Evolutionary conservation across 2,113 vertebrate species (phyloP), one percentile per base, ranked within the genome.

Genomic region (Oostethus manadensis): DNA sequence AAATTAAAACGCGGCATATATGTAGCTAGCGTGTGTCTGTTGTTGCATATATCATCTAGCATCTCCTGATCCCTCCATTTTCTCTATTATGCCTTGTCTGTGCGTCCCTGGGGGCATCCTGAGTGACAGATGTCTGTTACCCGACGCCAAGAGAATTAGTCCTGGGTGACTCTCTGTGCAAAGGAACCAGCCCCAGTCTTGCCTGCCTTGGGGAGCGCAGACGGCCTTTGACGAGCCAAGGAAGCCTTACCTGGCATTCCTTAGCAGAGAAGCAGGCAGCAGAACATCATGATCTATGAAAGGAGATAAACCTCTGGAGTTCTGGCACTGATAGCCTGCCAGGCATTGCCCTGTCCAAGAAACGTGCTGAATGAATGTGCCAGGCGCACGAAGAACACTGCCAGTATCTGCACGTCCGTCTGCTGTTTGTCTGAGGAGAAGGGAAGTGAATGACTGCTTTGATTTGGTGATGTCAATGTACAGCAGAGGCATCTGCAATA

Each of bases 91-190:
- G 64, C 84, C 67, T 71, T 73, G 77, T 79, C 79, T 80, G 64
- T 63, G 57, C 71, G 78, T 88, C 82, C 84, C 82, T 9, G 3
- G 75, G 75, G 84, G 74, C 77, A 70, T 80, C 77, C 77, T 82
- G 83, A 86, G 82, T 86, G 88, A 86, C 87, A 88, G 86, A 87
- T 87, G 88, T 87, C 86, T 68, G 84, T 89, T 88, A 87, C 83
- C 82, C 83, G 46, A 85, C 80, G 82, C 87, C 86, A 88, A 88
- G 80, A 84, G 81, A 87, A 86, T 87, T 87, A 88, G 80, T 79
- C 80, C 80, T 82, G 76, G 76, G 78, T 84, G 74, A 78, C 71
- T 78, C 65, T 80, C 73, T 54, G 64, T 77, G 73, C 79, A 65
- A 58, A 71, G 74, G 71, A 67, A 58, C 18, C 61, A 57, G 70